Percentiles rank a stretch among this genome's conserved stretches.
Evolutionary conservation across 2,888 invertebrate species (phyloP).

Genomic region (Craniophora ligustri): DNA sequence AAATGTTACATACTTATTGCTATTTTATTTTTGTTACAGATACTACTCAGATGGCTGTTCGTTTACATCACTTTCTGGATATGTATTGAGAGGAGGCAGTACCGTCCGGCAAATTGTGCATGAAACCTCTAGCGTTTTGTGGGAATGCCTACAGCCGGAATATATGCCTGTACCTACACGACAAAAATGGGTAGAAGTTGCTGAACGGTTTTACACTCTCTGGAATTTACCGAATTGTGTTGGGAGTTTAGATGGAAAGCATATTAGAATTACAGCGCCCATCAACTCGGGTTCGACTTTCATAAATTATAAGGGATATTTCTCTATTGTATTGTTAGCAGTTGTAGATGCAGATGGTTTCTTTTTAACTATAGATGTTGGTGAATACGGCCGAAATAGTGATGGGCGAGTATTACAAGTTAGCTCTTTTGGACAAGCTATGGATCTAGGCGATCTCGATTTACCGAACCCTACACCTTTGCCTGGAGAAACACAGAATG

Average conservation of each 20-base stretch:
- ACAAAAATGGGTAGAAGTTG: slow-evolving; percentile 38
- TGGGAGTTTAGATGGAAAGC: slow-evolving; percentile 48
- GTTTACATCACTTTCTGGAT: slow-evolving; percentile 14
- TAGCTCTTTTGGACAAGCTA: slow-evolving; percentile 40
- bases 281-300: slow-evolving; percentile 33
- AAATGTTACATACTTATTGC: neutral
- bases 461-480: slow-evolving; percentile 38
- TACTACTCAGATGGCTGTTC: slow-evolving; percentile 26
- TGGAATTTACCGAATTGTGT: slow-evolving; percentile 53
- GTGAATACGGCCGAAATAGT: slow-evolving; percentile 52
- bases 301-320: slow-evolving; percentile 48
- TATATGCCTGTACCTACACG: slow-evolving; percentile 32
- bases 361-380: slow-evolving; percentile 48
- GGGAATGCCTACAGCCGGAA: slow-evolving; percentile 34
- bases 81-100: slow-evolving; percentile 23
- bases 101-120: slow-evolving; percentile 30
- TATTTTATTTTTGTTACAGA: slow-evolving; percentile 2
- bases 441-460: slow-evolving; percentile 29
- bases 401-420: slow-evolving; percentile 48
- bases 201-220: slow-evolving; percentile 35
- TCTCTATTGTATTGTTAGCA: slow-evolving; percentile 44
- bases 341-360: slow-evolving; percentile 48
- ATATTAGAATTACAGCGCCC: slow-evolving; percentile 43
- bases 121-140: slow-evolving; percentile 31
- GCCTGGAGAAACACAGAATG: slow-evolving; percentile 33